phyloP scores from a whole-genome alignment of 1,140 invertebrate genomes.

The Drosophila lini region DNA sequence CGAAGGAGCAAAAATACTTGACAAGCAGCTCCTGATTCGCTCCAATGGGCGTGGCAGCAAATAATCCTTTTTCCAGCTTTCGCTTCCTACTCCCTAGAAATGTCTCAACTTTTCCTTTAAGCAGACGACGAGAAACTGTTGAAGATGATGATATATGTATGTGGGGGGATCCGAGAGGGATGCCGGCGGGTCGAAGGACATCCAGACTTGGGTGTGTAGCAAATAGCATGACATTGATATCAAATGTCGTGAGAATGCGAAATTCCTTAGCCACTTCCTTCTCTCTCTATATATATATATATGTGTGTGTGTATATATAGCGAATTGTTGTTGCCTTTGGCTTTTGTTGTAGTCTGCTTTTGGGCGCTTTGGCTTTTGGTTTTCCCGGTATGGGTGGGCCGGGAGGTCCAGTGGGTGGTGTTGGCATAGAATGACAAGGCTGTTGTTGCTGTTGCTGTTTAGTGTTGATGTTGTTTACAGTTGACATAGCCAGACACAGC shows the following conservation, averaged over 20 bases:
- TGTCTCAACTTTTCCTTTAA: conserved; percentile 42
- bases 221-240: conserved; percentile 80
- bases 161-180: neutral
- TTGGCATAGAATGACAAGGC: conserved; percentile 40
- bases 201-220: conserved; percentile 45
- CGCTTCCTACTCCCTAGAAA: conserved; percentile 18
- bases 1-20: conserved; percentile 28
- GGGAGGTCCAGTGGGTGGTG: conserved; percentile 8
- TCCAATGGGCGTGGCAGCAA: conserved; percentile 67
- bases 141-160: conserved; percentile 28
- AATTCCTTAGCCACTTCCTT: conserved; percentile 41
- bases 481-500: conserved; percentile 80
- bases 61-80: conserved; percentile 66
- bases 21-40: conserved; percentile 64
- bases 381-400: neutral
- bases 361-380: conserved; percentile 42
- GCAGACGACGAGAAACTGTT: conserved; percentile 31
- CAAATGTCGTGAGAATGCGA: conserved; percentile 74
- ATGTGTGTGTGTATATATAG: neutral
- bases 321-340: conserved; percentile 48
- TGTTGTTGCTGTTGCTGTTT: conserved; percentile 37
- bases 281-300: neutral
- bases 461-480: conserved; percentile 76
- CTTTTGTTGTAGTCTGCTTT: conserved; percentile 67
- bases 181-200: neutral